Percentiles rank a stretch among this genome's conserved stretches.
Evolutionary conservation across 2,113 vertebrate species (phyloP).

Genomic region (Bucco capensis): DNA sequence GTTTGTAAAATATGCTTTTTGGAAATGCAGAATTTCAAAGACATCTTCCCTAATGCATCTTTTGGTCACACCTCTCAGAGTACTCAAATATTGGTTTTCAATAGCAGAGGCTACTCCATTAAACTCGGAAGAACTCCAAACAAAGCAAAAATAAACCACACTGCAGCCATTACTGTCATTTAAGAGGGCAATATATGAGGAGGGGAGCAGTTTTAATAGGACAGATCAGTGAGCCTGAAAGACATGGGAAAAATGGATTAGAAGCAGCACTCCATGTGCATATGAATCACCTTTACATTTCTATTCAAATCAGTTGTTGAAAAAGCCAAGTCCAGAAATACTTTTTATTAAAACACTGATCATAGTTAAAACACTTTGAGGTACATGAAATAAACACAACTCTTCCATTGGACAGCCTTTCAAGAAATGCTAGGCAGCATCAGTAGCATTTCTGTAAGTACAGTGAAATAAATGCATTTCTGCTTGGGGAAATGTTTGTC

Average conservation of each 20-base stretch:
- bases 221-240: background rate
- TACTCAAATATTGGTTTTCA: background rate
- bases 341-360: slow-evolving; percentile 93
- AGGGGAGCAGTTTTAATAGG: background rate
- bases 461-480: background rate
- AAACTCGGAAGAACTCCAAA: background rate
- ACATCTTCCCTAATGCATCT: background rate
- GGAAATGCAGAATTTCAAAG: background rate
- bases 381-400: slow-evolving; percentile 89
- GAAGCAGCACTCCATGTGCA: background rate
- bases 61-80: background rate
- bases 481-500: background rate
- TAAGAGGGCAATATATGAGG: background rate
- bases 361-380: slow-evolving; percentile 91
- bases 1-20: background rate
- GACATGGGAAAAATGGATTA: background rate
- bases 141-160: background rate
- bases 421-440: slow-evolving; percentile 37
- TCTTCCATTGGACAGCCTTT: slow-evolving; percentile 68
- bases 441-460: slow-evolving; percentile 37
- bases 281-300: background rate
- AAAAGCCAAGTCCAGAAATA: slow-evolving; percentile 68
- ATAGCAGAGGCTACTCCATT: background rate
- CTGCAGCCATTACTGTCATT: background rate
- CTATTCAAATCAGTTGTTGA: slow-evolving; percentile 32